Percentiles rank a stretch among this genome's conserved stretches.
These are phyloP conservation scores for Ceraclea dissimilis DNA, from an alignment of 2,888 invertebrate genomes.

Conservation along the genomic window DNA sequence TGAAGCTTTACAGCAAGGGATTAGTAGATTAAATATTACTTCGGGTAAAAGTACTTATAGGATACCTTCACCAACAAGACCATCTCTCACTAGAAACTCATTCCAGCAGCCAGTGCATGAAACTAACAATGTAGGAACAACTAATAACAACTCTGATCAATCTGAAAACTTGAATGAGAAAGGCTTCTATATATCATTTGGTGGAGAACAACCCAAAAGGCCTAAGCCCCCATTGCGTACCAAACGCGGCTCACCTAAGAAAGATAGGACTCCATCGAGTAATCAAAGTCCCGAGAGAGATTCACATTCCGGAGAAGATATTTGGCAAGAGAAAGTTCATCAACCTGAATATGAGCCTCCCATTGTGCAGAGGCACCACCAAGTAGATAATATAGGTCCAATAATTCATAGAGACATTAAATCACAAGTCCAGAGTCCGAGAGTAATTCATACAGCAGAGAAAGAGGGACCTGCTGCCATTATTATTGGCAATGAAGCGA, in stretches of 20 bases:
- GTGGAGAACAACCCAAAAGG: slow-evolving; percentile 78
- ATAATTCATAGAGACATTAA: slow-evolving; percentile 23
- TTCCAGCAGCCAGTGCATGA: slow-evolving; percentile 51
- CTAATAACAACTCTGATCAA: slow-evolving; percentile 41
- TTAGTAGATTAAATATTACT: slow-evolving; percentile 73
- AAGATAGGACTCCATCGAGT: slow-evolving; percentile 43
- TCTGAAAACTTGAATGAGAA: slow-evolving; percentile 55
- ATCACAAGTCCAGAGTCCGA: slow-evolving; percentile 9
- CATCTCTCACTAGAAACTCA: slow-evolving; percentile 60
- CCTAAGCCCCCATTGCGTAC: slow-evolving; percentile 80
- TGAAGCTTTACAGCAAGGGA: slow-evolving; percentile 55
- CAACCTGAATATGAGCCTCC: slow-evolving; percentile 26
- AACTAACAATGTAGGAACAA: slow-evolving; percentile 32
- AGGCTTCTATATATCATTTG: slow-evolving; percentile 91
- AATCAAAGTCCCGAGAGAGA: slow-evolving; percentile 28
- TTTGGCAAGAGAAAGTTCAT: slow-evolving; percentile 30
- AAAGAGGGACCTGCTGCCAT: slow-evolving; percentile 45
- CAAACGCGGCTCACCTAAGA: slow-evolving; percentile 70
- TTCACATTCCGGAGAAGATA: slow-evolving; percentile 29
- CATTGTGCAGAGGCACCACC: slow-evolving; percentile 16
- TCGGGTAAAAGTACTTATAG: slow-evolving; percentile 84
- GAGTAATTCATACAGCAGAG: slow-evolving; percentile 30
- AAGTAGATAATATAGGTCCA: slow-evolving; percentile 19
- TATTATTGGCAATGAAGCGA: slow-evolving; percentile 60
- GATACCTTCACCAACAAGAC: slow-evolving; percentile 81